Evolutionary conservation across 2,113 vertebrate genomes (phyloP).

Genomic region (Pleuronectes platessa): DNA sequence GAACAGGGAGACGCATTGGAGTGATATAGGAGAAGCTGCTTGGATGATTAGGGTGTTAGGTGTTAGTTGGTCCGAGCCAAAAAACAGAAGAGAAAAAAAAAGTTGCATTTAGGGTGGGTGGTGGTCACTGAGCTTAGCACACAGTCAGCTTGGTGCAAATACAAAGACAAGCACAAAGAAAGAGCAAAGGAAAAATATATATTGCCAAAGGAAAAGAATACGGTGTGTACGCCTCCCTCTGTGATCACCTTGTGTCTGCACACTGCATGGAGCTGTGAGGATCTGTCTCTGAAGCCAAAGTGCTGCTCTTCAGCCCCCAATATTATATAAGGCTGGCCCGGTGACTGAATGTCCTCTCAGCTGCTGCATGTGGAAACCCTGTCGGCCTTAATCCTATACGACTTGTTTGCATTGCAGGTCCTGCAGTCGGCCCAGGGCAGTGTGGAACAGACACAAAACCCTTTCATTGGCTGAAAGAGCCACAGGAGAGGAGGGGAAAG

Average conservation of each 20-base stretch:
- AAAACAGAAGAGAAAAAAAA: slow-evolving; percentile 27
- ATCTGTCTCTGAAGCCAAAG: slow-evolving; percentile 60
- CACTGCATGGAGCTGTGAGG: slow-evolving; percentile 80
- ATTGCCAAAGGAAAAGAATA: slow-evolving; percentile 72
- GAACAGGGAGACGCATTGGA: slow-evolving; percentile 77
- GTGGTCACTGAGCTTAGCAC: slow-evolving; percentile 72
- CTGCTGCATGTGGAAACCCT: slow-evolving; percentile 53
- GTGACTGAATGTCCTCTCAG: slow-evolving; percentile 37
- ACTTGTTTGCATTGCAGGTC: slow-evolving; percentile 68
- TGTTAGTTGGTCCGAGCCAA: slow-evolving; percentile 59
- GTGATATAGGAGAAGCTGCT: slow-evolving; percentile 68
- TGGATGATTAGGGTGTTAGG: slow-evolving; percentile 64
- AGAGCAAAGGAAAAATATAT: slow-evolving; percentile 63
- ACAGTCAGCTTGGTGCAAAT: slow-evolving; percentile 74
- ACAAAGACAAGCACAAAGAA: slow-evolving; percentile 74
- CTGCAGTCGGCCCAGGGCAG: slow-evolving; percentile 78
- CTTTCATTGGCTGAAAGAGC: slow-evolving; percentile 83
- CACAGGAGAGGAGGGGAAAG: slow-evolving; percentile 72
- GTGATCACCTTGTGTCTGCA: slow-evolving; percentile 82
- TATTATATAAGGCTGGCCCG: slow-evolving; percentile 37
- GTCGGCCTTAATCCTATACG: slow-evolving; percentile 45
- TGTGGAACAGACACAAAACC: slow-evolving; percentile 84
- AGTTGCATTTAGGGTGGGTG: slow-evolving; percentile 51
- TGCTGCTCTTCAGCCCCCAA: slow-evolving; percentile 43
- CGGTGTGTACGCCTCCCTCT: slow-evolving; percentile 59